These are phyloP conservation scores for Miltochrista miniata DNA, from an alignment of 2,888 invertebrate species.

Conservation along the genomic window DNA sequence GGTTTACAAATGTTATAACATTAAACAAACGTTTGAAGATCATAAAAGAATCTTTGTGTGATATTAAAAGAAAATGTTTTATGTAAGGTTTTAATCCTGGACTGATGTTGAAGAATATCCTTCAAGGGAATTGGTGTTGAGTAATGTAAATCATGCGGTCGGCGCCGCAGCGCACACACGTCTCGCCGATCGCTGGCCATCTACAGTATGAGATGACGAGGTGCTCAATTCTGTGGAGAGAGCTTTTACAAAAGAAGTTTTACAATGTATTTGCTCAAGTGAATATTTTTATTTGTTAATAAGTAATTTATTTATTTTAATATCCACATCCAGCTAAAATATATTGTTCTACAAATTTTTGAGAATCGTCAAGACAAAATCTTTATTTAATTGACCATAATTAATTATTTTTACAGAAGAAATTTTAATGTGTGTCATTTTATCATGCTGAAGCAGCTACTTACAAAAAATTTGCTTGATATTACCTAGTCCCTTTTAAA, in stretches of 20 bases:
- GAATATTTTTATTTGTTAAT: slow-evolving; percentile 15
- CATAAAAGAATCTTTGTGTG: slow-evolving; percentile 1
- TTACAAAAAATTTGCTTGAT: too few species aligned
- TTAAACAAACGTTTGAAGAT: neutral
- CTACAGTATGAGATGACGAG: slow-evolving; percentile 13
- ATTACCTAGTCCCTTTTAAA: too few species aligned
- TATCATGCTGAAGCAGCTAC: too few species aligned
- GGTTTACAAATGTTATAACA: too few species aligned
- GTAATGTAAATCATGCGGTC: slow-evolving; percentile 44
- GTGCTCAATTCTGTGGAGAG: slow-evolving; percentile 28
- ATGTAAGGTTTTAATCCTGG: slow-evolving; percentile 17
- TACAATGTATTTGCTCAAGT: neutral
- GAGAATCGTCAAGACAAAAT: too few species aligned
- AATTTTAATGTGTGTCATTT: too few species aligned
- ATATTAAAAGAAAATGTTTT: neutral
- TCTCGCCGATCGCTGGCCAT: slow-evolving; percentile 17
- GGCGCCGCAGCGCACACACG: slow-evolving; percentile 37
- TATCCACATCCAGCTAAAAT: too few species aligned
- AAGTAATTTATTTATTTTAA: neutral
- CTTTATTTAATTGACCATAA: too few species aligned
- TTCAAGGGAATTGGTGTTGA: slow-evolving; percentile 29
- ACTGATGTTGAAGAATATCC: slow-evolving; percentile 28
- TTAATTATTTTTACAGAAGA: too few species aligned
- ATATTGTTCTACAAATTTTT: too few species aligned
- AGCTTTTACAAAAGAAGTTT: slow-evolving; percentile 19